Evolutionary conservation across 1,140 invertebrate species (phyloP).

Genomic region (Drosophila hydei): DNA sequence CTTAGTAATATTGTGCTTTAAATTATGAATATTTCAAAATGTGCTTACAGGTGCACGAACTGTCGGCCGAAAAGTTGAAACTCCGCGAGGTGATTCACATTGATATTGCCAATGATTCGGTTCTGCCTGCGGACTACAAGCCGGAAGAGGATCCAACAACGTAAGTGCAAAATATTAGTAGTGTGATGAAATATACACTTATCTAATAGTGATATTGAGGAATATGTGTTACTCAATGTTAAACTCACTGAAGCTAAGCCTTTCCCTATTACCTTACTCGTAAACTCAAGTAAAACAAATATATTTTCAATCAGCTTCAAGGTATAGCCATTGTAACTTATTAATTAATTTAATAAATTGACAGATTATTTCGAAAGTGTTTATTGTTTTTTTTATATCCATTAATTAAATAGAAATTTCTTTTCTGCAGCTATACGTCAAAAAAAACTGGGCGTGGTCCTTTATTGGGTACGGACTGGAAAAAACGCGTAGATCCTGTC

Average conservation of each 20-base stretch:
- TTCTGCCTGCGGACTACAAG: slow-evolving; percentile 93
- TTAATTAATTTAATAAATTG: too few species aligned
- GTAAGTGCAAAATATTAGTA: slow-evolving; percentile 40
- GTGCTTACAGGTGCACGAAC: slow-evolving; percentile 91
- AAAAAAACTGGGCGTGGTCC: slow-evolving; percentile 97
- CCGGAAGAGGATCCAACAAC: slow-evolving; percentile 84
- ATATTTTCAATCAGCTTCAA: too few species aligned
- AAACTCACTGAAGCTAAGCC: too few species aligned
- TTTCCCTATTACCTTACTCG: too few species aligned
- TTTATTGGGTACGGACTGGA: slow-evolving; percentile 92
- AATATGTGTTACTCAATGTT: too few species aligned
- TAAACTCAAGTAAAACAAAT: too few species aligned
- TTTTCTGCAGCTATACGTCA: slow-evolving; percentile 85
- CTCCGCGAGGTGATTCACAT: slow-evolving; percentile 94
- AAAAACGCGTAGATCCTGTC: slow-evolving; percentile 91
- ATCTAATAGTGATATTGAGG: too few species aligned
- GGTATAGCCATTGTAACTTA: too few species aligned
- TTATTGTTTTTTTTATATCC: neutral
- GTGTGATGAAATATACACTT: too few species aligned
- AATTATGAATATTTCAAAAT: slow-evolving; percentile 13
- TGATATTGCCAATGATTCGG: slow-evolving; percentile 97
- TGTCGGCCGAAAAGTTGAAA: slow-evolving; percentile 94
- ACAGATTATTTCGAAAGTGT: too few species aligned
- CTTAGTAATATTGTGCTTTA: neutral
- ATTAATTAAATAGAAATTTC: neutral